Evolutionary conservation across 2,113 vertebrate species (phyloP).

Genomic region (Eupsittula cactorum): DNA sequence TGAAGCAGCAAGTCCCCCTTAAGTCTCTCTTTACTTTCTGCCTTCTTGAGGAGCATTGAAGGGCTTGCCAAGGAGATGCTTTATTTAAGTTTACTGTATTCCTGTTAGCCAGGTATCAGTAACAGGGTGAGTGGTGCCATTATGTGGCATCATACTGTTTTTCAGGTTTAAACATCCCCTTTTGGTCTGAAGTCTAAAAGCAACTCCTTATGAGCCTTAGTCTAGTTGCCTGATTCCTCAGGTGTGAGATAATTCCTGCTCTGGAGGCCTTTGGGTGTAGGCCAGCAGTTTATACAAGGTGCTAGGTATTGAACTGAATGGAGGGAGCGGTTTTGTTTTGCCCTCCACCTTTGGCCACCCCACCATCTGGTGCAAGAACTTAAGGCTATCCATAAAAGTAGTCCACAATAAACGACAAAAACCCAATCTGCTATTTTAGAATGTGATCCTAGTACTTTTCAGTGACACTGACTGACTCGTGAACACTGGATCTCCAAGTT

Average conservation of each 20-base stretch:
- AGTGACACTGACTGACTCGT: slow-evolving; percentile 20
- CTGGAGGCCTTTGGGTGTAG: slow-evolving; percentile 52
- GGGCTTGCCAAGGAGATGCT: slow-evolving; percentile 14
- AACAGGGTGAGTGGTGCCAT: slow-evolving; percentile 4
- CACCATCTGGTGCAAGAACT: not conserved
- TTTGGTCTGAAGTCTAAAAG: slow-evolving; percentile 38
- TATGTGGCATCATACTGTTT: not conserved
- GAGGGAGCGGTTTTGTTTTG: not conserved
- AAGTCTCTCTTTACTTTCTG: slow-evolving; percentile 37
- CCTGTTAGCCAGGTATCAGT: not conserved
- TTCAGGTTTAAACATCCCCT: slow-evolving; percentile 22
- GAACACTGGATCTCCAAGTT: slow-evolving; percentile 26
- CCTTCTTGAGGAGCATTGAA: slow-evolving; percentile 56
- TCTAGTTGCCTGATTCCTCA: slow-evolving; percentile 56
- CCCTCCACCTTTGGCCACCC: slow-evolving; percentile 31
- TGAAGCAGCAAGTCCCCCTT: not conserved
- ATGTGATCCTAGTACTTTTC: slow-evolving; percentile 36
- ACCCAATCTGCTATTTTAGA: not conserved
- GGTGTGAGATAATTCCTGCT: slow-evolving; percentile 46
- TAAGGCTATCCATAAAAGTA: not conserved
- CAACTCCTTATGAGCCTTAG: slow-evolving; percentile 57
- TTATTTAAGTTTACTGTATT: not conserved
- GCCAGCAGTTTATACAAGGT: slow-evolving; percentile 50
- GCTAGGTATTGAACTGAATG: slow-evolving; percentile 28
- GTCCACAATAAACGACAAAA: not conserved